Evolutionary conservation across 2,113 vertebrate genomes (phyloP).

Genomic region (Paramormyrops kingsleyae): DNA sequence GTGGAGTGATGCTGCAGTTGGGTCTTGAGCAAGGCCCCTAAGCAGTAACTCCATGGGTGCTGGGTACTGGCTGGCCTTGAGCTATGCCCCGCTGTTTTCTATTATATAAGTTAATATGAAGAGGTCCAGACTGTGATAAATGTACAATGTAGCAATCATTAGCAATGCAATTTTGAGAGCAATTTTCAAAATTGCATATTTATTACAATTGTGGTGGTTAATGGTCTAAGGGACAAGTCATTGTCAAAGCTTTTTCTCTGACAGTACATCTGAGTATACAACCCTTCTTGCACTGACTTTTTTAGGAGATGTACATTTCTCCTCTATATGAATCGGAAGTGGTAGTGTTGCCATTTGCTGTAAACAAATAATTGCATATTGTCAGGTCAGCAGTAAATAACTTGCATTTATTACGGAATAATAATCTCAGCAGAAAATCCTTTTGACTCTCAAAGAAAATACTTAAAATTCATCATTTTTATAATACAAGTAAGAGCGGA

Average conservation of each 20-base stretch:
- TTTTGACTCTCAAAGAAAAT: background rate
- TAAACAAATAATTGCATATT: constrained; percentile 1
- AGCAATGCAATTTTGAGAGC: background rate
- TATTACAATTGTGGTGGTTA: background rate
- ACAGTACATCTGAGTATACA: background rate
- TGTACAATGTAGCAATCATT: background rate
- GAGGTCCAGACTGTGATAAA: background rate
- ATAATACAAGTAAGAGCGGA: background rate
- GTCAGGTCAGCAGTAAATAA: background rate
- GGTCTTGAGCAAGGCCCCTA: background rate
- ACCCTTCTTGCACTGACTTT: background rate
- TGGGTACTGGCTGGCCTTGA: background rate
- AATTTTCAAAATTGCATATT: background rate
- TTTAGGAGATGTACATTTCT: background rate
- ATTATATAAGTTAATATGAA: background rate
- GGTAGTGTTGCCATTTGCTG: constrained; percentile 1
- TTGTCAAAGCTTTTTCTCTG: background rate
- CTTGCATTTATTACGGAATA: background rate
- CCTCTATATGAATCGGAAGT: background rate
- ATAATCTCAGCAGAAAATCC: background rate
- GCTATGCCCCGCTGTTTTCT: background rate
- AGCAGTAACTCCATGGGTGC: background rate
- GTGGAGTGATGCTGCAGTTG: background rate
- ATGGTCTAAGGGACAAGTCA: background rate
- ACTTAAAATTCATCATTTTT: background rate